Evolutionary conservation across 2,797 vertebrate genomes (phyloP).

Genomic region (Kryptolebias ocellatus): DNA sequence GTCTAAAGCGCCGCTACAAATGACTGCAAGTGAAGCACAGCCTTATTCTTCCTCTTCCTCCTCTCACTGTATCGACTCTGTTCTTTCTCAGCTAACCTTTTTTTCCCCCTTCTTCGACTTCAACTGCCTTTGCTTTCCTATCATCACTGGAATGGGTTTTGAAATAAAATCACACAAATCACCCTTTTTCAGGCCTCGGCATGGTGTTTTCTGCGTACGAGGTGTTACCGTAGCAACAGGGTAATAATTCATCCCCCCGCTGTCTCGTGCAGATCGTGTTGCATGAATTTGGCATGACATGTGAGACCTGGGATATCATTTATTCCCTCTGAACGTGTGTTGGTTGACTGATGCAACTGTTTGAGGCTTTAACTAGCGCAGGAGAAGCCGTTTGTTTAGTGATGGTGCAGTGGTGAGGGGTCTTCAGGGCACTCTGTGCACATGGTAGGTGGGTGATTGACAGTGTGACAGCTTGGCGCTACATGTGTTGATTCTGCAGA

Average conservation of each 20-base stretch:
- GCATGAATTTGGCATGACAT: conserved; percentile 70
- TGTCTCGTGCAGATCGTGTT: conserved; percentile 62
- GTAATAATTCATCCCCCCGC: conserved; percentile 67
- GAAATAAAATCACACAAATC: conserved; percentile 75
- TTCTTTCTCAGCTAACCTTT: conserved; percentile 26
- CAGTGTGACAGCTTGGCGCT: conserved; percentile 17
- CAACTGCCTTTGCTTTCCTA: conserved; percentile 4
- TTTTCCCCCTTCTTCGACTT: neutral
- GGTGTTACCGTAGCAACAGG: conserved; percentile 77
- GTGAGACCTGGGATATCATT: conserved; percentile 43
- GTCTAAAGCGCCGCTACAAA: conserved; percentile 62
- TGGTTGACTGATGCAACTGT: conserved; percentile 23
- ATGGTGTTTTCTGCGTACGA: conserved; percentile 63
- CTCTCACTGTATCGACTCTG: conserved; percentile 30
- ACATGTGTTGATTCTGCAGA: conserved; percentile 26
- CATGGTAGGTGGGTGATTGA: conserved; percentile 37
- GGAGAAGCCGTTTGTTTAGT: conserved; percentile 18
- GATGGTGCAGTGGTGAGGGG: conserved; percentile 1
- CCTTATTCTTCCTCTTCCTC: conserved; percentile 17
- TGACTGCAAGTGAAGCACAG: conserved; percentile 51
- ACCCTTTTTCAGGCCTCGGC: conserved; percentile 52
- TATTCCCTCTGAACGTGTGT: conserved; percentile 38
- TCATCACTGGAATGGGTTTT: conserved; percentile 46
- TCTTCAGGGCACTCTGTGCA: conserved; percentile 9
- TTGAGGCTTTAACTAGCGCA: conserved; percentile 9